Conservation (phyloP, 2,888 invertebrate species). For the Strigamia transsilvanica region DNA sequence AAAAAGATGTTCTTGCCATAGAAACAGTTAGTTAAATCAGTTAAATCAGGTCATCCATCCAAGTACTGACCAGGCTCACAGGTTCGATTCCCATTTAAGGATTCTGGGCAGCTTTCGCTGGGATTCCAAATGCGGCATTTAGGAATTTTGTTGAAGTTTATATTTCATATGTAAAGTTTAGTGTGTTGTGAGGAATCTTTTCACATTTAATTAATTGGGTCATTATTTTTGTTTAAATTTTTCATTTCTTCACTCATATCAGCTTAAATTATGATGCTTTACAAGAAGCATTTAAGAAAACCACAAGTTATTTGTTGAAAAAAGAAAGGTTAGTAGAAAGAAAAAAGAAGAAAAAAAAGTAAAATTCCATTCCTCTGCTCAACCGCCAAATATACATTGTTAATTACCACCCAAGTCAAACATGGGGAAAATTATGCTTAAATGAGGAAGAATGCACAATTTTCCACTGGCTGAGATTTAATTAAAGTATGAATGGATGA, state of each 20-base stretch:
- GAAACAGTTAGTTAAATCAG: no score
- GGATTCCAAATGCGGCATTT: no score
- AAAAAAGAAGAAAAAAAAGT: neutral
- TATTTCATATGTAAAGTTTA: no score
- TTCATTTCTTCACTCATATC: neutral
- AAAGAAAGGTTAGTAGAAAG: neutral
- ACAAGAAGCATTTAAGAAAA: neutral
- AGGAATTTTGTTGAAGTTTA: no score
- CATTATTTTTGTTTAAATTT: neutral
- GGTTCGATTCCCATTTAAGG: no score
- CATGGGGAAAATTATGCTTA: conserved; percentile 17
- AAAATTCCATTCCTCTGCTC: conserved; percentile 1
- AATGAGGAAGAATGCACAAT: conserved; percentile 20
- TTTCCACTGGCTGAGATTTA: conserved; percentile 18
- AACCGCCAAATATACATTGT: conserved; percentile 15
- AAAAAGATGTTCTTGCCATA: no score
- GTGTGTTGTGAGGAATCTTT: no score
- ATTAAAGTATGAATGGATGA: conserved; percentile 12
- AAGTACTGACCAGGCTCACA: no score
- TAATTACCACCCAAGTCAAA: conserved; percentile 7
- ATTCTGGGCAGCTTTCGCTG: no score
- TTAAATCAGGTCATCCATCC: no score
- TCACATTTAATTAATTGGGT: neutral
- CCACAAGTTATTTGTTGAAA: neutral
- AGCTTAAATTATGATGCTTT: neutral